Evolutionary conservation across 1,140 invertebrate genomes (phyloP).

Genomic region (Odontomachus brunneus): DNA sequence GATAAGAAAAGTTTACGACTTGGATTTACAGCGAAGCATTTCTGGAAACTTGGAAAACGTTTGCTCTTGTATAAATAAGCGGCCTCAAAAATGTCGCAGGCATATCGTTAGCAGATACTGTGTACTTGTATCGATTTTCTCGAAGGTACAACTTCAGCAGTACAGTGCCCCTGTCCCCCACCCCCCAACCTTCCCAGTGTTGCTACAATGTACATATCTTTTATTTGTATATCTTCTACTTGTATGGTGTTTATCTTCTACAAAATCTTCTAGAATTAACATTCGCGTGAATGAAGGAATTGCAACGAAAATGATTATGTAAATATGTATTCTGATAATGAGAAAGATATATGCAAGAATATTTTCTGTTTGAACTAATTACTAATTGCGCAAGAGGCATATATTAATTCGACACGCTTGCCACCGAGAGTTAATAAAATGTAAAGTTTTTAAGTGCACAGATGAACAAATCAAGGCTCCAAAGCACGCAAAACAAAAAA

Average conservation of each 20-base stretch:
- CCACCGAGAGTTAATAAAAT: conserved; percentile 33
- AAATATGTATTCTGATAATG: conserved; percentile 17
- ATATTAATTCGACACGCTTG: conserved; percentile 40
- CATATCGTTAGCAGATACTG: conserved; percentile 34
- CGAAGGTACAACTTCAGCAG: background rate
- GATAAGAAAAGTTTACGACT: conserved; percentile 34
- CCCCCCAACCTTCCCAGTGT: too few relatives aligned
- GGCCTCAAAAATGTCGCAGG: conserved; percentile 45
- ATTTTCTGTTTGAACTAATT: conserved; percentile 19
- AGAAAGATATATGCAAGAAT: conserved; percentile 17
- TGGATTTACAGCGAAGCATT: conserved; percentile 47
- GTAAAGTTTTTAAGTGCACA: conserved; percentile 45
- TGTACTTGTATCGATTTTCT: conserved; percentile 11
- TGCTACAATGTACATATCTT: too few relatives aligned
- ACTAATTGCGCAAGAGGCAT: conserved; percentile 45
- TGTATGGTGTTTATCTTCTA: background rate
- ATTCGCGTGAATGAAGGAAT: conserved; percentile 25
- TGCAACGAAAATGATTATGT: conserved; percentile 17
- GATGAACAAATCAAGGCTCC: conserved; percentile 34
- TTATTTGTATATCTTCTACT: background rate
- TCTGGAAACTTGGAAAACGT: conserved; percentile 24
- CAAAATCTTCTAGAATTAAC: conserved; percentile 18
- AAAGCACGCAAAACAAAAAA: conserved; percentile 61
- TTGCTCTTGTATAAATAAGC: conserved; percentile 17
- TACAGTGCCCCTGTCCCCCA: background rate